Evolutionary conservation across 2,888 invertebrate genomes (phyloP).

Genomic region (Acanthosoma haemorrhoidale): DNA sequence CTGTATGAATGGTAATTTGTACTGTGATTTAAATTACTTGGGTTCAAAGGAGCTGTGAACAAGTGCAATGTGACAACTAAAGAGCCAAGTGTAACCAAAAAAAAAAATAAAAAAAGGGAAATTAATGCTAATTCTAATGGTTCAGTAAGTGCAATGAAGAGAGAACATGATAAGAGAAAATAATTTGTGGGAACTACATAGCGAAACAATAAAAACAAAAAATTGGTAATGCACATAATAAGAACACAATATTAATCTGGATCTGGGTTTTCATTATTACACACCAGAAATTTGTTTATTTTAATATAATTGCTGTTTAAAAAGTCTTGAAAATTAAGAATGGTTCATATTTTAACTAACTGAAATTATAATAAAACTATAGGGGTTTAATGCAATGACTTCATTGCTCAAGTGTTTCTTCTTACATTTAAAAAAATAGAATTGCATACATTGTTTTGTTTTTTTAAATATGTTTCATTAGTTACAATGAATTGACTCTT

Average conservation of each 20-base stretch:
- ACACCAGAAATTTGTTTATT: too few species aligned
- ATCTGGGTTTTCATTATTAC: too few species aligned
- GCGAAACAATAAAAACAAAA: not conserved
- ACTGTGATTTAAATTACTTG: not conserved
- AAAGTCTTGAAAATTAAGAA: too few species aligned
- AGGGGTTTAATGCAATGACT: too few species aligned
- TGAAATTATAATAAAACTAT: too few species aligned
- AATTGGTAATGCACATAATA: not conserved
- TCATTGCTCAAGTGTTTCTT: too few species aligned
- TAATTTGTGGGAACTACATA: slow-evolving; percentile 11
- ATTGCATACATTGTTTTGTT: too few species aligned
- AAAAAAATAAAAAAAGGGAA: not conserved
- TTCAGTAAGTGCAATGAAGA: not conserved
- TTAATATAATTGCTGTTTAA: too few species aligned
- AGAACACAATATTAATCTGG: not conserved
- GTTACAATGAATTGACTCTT: too few species aligned
- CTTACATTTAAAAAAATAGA: too few species aligned
- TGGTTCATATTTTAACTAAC: too few species aligned
- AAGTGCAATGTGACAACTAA: slow-evolving; percentile 24
- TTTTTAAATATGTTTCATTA: too few species aligned
- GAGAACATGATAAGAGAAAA: not conserved
- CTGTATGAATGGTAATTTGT: slow-evolving; percentile 2
- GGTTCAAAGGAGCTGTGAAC: slow-evolving; percentile 25
- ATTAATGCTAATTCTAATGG: not conserved
- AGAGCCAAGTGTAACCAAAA: slow-evolving; percentile 2